Evolutionary conservation across 2,113 vertebrate genomes (phyloP), one percentile per base, ranked within the genome.

Genomic region (Triplophysa rosa): DNA sequence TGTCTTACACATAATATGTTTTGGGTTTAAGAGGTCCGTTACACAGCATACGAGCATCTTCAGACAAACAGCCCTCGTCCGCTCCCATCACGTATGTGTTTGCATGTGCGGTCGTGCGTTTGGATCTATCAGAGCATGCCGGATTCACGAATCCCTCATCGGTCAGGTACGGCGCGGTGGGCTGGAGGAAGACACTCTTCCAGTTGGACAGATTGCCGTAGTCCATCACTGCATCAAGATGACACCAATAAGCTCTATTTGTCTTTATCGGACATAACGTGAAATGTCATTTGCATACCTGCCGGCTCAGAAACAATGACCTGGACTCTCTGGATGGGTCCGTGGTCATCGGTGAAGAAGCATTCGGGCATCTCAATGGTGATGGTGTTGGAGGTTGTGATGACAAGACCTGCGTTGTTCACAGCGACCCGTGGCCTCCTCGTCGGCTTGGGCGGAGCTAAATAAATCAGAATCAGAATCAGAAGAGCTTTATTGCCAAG

Each of bases 11-110:
- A 68, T 99, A 99, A 66, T 95, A 93, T 0, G 93, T 96, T 89
- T 92, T 94, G 29, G 95, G 92, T 87, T 98, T 98, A 52, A 99
- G 86, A 33, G 96, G 97, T n/a, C 98, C 98, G 68, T 99, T 99
- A 87, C 98, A 99, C 85, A 95, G 91, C 81, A 88, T 81, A 8
- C 94, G 87, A 73, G 95, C 92, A 86, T 91, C 92, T 65, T 91
- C 82, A 75, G 90, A 88, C 86, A 92, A 84, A 70, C 98, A 99
- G 6, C 89, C 82, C 24, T 93, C 86, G 23, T 94, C 92, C 79
- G 89, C 90, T 68, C 98, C 98, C 72, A 99, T 98, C 72, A 95
- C 89, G 59, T 98, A 99, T 0, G 89, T 90, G 65, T 90, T 94
- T 40, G 90, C 69, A 83, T 91, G 23, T 16, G 21, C 14, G 33